Evolutionary conservation across 1,140 invertebrate genomes (phyloP).

Genomic region (Saccostrea echinata): DNA sequence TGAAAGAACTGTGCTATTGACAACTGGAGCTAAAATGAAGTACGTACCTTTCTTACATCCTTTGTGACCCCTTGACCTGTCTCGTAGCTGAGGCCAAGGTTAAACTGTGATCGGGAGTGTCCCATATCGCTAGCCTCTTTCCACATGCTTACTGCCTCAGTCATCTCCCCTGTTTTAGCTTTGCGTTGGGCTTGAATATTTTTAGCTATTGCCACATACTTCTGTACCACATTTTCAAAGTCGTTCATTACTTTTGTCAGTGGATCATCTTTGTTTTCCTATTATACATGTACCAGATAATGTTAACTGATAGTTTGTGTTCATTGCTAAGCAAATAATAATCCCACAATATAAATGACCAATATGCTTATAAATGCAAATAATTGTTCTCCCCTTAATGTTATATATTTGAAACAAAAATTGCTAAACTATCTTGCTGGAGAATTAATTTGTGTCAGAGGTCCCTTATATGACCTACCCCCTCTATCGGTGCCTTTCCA

Average conservation of each 20-base stretch:
- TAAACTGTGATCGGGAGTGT: conserved; percentile 73
- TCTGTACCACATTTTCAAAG: conserved; percentile 66
- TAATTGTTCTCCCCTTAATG: not conserved
- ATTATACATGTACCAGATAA: not conserved
- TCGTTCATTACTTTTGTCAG: conserved; percentile 62
- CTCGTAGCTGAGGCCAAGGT: conserved; percentile 78
- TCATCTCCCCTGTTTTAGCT: conserved; percentile 62
- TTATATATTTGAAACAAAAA: not conserved
- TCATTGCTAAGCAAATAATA: too few relatives aligned
- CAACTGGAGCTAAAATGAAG: too few relatives aligned
- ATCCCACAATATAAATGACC: too few relatives aligned
- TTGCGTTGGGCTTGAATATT: conserved; percentile 63
- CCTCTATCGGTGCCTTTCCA: conserved; percentile 50
- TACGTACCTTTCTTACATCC: conserved; percentile 70
- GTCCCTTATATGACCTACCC: conserved; percentile 48
- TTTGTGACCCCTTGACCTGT: conserved; percentile 72
- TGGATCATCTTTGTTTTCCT: conserved; percentile 50
- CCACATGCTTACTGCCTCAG: conserved; percentile 67
- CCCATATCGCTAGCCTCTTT: conserved; percentile 68
- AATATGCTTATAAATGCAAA: not conserved
- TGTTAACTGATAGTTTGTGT: too few relatives aligned
- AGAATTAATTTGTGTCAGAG: not conserved
- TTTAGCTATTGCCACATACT: conserved; percentile 65
- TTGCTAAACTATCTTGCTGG: not conserved
- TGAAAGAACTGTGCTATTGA: too few relatives aligned